A percentile compares a stretch with the other conserved stretches of the same genome.
These are phyloP conservation scores for Orientallactaga sibirica DNA, from an alignment of 2,797 vertebrate species.

Conservation along the genomic window DNA sequence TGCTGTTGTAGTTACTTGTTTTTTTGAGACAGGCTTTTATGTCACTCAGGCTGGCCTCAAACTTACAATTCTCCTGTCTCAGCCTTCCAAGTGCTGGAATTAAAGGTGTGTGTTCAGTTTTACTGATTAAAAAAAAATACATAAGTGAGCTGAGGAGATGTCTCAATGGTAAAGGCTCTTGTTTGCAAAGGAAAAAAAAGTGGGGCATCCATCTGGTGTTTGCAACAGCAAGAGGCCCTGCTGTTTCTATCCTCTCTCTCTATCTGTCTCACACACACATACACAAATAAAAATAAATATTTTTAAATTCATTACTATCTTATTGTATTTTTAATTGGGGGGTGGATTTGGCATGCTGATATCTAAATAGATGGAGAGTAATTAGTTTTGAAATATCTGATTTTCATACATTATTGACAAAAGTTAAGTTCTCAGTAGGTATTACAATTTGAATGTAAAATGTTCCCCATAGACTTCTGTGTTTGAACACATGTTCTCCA, in stretches of 20 bases:
- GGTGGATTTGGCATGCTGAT: background rate
- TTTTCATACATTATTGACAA: conserved; percentile 25
- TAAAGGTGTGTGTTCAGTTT: background rate
- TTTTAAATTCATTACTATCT: background rate
- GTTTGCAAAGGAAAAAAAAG: no score
- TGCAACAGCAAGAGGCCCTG: no score
- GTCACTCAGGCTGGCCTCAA: background rate
- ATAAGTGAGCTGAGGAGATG: no score
- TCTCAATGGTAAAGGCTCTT: no score
- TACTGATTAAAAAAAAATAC: background rate
- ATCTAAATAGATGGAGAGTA: background rate
- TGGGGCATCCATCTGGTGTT: no score
- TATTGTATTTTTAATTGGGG: background rate
- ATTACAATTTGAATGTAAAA: background rate
- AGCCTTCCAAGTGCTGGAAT: background rate
- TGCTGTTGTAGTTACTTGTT: background rate
- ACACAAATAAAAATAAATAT: no score
- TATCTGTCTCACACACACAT: no score
- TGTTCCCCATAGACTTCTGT: background rate
- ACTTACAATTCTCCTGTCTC: background rate
- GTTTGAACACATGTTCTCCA: background rate
- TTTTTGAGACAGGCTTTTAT: background rate
- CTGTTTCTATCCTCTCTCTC: background rate
- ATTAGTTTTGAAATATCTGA: background rate
- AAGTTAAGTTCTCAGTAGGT: background rate